Conservation (phyloP, 2,797 vertebrate species). For the Pipistrellus pipistrellus region DNA sequence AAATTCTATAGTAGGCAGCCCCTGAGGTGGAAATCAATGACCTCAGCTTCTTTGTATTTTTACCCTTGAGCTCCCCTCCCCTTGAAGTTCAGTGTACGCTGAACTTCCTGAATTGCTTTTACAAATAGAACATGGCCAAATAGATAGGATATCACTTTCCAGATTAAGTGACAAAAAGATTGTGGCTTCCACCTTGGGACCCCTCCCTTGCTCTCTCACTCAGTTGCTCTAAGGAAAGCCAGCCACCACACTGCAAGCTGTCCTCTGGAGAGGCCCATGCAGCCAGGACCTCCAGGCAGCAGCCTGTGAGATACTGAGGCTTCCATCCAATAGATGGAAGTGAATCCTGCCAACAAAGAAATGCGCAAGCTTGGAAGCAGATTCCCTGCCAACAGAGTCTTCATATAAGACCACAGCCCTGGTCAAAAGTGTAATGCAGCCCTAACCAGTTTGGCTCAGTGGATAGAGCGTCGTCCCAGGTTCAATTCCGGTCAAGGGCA, state of each 20-base stretch:
- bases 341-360: neutral
- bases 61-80: neutral
- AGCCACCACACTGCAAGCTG: neutral
- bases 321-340: neutral
- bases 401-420: neutral
- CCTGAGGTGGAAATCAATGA: neutral
- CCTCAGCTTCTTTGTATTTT: neutral
- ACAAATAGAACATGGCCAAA: neutral
- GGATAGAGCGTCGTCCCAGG: too few relatives aligned
- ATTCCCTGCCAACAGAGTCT: neutral
- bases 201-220: neutral
- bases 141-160: neutral
- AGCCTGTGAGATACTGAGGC: neutral
- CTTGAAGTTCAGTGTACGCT: neutral
- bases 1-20: neutral
- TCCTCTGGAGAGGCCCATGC: neutral
- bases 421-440: neutral
- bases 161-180: neutral
- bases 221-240: neutral
- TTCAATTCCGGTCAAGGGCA: too few relatives aligned
- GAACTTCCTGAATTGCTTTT: conserved; percentile 4
- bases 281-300: neutral
- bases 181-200: neutral
- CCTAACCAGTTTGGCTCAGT: too few relatives aligned
- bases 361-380: neutral